A percentile compares a stretch with the other conserved stretches of the same genome.
phyloP scores from a whole-genome alignment of 2,113 vertebrate species.

The Setophaga petechia region DNA sequence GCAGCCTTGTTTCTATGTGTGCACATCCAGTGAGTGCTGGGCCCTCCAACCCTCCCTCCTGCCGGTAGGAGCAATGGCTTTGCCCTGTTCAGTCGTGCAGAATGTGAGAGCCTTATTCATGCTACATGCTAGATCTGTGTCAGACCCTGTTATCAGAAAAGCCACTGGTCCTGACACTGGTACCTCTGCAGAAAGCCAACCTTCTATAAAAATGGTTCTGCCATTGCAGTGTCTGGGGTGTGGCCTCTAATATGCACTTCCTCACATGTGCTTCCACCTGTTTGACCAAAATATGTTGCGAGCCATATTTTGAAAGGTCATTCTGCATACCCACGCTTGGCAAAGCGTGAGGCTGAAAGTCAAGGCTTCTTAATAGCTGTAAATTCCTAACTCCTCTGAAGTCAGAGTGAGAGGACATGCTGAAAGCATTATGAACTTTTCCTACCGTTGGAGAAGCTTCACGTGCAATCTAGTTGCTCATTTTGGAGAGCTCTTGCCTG shows the following conservation, averaged over 20 bases:
- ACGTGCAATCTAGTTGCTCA: slow-evolving; percentile 67
- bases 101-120: slow-evolving; percentile 58
- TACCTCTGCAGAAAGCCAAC: slow-evolving; percentile 60
- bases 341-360: slow-evolving; percentile 41
- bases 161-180: slow-evolving; percentile 11
- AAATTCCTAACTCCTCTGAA: slow-evolving; percentile 44
- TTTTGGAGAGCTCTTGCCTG: slow-evolving; percentile 72
- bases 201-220: slow-evolving; percentile 4
- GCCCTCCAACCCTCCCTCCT: slow-evolving; percentile 70
- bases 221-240: not conserved
- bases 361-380: slow-evolving; percentile 50
- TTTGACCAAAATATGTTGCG: slow-evolving; percentile 50
- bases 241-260: not conserved
- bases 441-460: slow-evolving; percentile 74
- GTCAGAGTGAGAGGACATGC: slow-evolving; percentile 52
- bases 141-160: slow-evolving; percentile 20
- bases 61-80: slow-evolving; percentile 70
- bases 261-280: slow-evolving; percentile 17
- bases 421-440: slow-evolving; percentile 59
- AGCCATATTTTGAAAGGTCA: slow-evolving; percentile 16
- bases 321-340: slow-evolving; percentile 34
- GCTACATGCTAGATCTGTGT: slow-evolving; percentile 12
- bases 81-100: slow-evolving; percentile 63
- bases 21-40: slow-evolving; percentile 71
- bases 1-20: slow-evolving; percentile 75